Conservation (phyloP, 2,797 vertebrate genomes). For the Arvicola amphibius region DNA sequence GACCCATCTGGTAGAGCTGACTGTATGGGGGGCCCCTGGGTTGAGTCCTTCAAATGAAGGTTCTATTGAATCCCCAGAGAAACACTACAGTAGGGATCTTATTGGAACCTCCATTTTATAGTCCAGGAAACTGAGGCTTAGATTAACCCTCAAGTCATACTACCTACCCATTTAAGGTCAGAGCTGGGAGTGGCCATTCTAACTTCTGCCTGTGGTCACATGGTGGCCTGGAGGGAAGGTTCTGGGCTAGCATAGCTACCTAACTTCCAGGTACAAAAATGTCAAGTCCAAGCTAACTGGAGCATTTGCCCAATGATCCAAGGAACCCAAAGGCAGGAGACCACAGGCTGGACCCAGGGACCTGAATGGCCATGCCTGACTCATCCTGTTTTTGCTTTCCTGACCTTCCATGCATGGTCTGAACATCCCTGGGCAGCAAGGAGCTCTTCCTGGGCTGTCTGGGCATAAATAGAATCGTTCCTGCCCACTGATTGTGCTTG, state of each 20-base stretch:
- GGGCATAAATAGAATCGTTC: not conserved
- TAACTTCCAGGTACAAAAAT: not conserved
- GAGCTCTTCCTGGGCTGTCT: not conserved
- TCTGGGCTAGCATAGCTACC: not conserved
- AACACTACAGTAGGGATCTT: not conserved
- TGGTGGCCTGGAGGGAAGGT: not conserved
- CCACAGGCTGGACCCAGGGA: constrained; percentile 15
- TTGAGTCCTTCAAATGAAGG: not conserved
- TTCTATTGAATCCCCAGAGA: not conserved
- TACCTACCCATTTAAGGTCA: not conserved
- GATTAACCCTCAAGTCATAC: not conserved
- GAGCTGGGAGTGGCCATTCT: not conserved
- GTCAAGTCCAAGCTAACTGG: not conserved
- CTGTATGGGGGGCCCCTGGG: not conserved
- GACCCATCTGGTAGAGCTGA: not conserved
- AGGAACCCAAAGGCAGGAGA: not conserved
- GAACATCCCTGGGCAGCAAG: not conserved
- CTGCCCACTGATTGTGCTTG: not conserved
- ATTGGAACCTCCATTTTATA: not conserved
- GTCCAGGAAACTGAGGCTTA: not conserved
- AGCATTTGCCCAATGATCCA: not conserved
- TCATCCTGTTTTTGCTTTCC: not conserved
- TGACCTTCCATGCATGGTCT: not conserved
- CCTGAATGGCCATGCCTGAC: not conserved
- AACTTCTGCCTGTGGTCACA: not conserved